Conservation (phyloP, 1,140 invertebrate species). For the Oncopodura yosiiana region DNA sequence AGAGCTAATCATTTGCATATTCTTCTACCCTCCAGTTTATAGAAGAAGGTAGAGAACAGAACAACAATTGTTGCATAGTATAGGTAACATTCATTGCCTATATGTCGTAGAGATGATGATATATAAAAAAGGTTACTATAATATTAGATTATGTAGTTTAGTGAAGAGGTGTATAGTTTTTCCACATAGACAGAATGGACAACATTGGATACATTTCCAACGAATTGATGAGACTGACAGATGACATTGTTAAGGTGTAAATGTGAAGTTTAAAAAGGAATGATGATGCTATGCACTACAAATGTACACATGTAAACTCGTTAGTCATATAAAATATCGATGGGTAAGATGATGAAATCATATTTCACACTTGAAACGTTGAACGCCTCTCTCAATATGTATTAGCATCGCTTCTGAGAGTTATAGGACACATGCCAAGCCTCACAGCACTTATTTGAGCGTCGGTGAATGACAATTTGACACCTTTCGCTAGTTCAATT, state of each 20-base stretch:
- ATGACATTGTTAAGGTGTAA: constrained; percentile 15
- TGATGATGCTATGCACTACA: constrained; percentile 6
- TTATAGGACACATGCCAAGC: too few relatives aligned
- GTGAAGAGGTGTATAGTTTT: too few relatives aligned
- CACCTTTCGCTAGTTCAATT: constrained; percentile 25
- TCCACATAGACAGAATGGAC: not conserved
- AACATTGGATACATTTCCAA: not conserved
- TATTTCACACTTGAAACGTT: constrained; percentile 15
- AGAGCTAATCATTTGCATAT: constrained; percentile 15
- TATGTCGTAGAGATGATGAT: not conserved
- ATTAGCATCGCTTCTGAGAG: constrained; percentile 11
- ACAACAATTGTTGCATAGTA: constrained; percentile 1
- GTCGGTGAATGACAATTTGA: constrained; percentile 25
- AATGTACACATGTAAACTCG: too few relatives aligned
- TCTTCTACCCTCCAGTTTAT: not conserved
- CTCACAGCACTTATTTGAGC: too few relatives aligned
- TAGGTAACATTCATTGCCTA: not conserved
- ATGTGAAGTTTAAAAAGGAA: not conserved
- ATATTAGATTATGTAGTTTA: not conserved
- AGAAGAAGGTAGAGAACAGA: not conserved
- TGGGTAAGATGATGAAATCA: constrained; percentile 31
- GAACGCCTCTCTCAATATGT: too few relatives aligned
- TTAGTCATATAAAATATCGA: too few relatives aligned
- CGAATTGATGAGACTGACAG: constrained; percentile 1
- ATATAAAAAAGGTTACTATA: not conserved